Percentiles rank a stretch among this genome's conserved stretches.
These are phyloP conservation scores for Notodromas monacha DNA, from an alignment of 2,888 invertebrate species.

Conservation along the genomic window DNA sequence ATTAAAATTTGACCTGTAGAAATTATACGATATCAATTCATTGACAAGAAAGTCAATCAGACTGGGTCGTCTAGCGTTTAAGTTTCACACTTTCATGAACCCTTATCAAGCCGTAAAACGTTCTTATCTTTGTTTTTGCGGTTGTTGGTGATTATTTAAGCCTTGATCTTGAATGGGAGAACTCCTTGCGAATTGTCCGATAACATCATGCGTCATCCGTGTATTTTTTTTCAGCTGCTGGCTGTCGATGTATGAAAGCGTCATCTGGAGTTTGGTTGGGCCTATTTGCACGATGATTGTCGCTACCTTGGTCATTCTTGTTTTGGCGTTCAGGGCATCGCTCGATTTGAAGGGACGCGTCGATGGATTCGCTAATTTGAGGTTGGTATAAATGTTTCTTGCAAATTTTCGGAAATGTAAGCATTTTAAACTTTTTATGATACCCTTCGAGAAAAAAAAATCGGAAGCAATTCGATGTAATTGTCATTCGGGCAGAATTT, in stretches of 20 bases:
- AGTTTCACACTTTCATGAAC: too few species aligned
- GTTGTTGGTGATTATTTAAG: conserved; percentile 5
- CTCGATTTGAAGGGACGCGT: conserved; percentile 66
- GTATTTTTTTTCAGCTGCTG: conserved; percentile 41
- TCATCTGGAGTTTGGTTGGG: conserved; percentile 78
- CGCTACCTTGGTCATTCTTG: conserved; percentile 40
- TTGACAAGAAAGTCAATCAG: too few species aligned
- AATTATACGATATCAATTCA: too few species aligned
- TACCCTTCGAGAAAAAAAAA: too few species aligned
- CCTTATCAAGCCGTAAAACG: too few species aligned
- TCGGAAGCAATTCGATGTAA: too few species aligned
- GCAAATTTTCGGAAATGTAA: too few species aligned
- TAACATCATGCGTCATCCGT: conserved; percentile 5
- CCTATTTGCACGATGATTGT: conserved; percentile 47
- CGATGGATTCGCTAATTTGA: conserved; percentile 46
- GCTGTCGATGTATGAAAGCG: conserved; percentile 67
- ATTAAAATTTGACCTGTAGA: too few species aligned
- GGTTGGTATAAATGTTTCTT: conserved; percentile 21
- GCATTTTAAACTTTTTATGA: too few species aligned
- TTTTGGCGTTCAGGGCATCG: conserved; percentile 57
- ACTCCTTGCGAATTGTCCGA: conserved; percentile 1
- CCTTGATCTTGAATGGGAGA: conserved; percentile 7
- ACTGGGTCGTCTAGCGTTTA: too few species aligned
- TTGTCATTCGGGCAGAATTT: too few species aligned
- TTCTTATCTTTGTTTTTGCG: too few species aligned